A percentile compares a stretch with the other conserved stretches of the same genome.
These are phyloP conservation scores for Meteorus sp. DNA, from an alignment of 1,140 invertebrate species.

Conservation along the genomic window DNA sequence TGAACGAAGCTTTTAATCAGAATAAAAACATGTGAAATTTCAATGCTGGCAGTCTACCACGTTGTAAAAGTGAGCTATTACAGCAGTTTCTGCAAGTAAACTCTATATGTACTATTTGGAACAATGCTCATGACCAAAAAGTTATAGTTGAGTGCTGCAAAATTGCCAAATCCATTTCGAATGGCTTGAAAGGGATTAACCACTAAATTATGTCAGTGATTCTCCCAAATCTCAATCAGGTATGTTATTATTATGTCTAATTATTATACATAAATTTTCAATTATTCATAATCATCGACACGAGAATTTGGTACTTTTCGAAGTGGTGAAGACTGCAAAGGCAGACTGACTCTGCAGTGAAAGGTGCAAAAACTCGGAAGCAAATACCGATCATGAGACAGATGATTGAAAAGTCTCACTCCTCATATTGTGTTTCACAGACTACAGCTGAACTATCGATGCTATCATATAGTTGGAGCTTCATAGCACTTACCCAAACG, in stretches of 20 bases:
- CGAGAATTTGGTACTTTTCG: too few relatives aligned
- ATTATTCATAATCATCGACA: constrained; percentile 15
- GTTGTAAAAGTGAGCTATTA: constrained; percentile 26
- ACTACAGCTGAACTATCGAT: too few relatives aligned
- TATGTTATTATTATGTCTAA: constrained; percentile 18
- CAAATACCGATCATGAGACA: too few relatives aligned
- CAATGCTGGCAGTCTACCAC: constrained; percentile 30
- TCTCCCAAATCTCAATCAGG: constrained; percentile 23
- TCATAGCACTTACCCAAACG: too few relatives aligned
- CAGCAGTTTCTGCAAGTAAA: constrained; percentile 26
- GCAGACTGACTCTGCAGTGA: too few relatives aligned
- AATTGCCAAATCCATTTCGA: constrained; percentile 31
- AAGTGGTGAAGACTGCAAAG: too few relatives aligned
- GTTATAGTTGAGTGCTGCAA: too few relatives aligned
- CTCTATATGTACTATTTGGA: constrained; percentile 24
- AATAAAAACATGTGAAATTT: constrained; percentile 33
- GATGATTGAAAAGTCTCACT: too few relatives aligned
- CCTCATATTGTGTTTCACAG: too few relatives aligned
- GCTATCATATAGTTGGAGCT: too few relatives aligned
- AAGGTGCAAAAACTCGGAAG: too few relatives aligned
- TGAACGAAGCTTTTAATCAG: constrained; percentile 31
- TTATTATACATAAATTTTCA: constrained; percentile 9
- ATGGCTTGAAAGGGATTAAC: constrained; percentile 37
- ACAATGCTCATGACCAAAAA: constrained; percentile 29
- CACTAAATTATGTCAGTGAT: constrained; percentile 29